Evolutionary conservation across 2,797 vertebrate genomes (phyloP), one percentile per base, ranked within the genome.

Genomic region (Paratrypauchen microcephalus): DNA sequence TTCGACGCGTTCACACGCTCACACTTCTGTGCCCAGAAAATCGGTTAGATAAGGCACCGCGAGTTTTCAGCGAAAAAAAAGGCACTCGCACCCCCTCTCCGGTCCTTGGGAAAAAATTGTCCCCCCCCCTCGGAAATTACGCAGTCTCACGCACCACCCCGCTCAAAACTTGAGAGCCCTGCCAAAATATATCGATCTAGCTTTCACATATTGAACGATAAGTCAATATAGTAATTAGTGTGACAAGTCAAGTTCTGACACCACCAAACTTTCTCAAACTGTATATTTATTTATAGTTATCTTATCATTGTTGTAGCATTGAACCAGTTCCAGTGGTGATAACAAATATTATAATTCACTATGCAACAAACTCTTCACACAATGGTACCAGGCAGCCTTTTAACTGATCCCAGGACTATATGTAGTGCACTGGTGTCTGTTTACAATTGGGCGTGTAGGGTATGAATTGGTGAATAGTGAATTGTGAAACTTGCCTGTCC

Each of bases 381-480:
- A 64, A 64, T 64, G 8, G 61, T 55, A 21, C 9, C 52, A 26
- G 41, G 41, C 26, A 30, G 63, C 47, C 18, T n/a, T 50, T 50
- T 28, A n/a, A 11, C 18, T 26, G 39, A 50, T 28, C 41, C 47
- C 63, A 65, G 24, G 23, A 63, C 39, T 13, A 13, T 11, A n/a
- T n/a, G 39, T 48, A 48, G 16, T 45, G 12, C 45, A 28, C 47
- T 26, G 63, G 63, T 65, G 63, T 65, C 47, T 65, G 45, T 18
- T 50, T 50, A n/a, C 45, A 48, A 63, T 8, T 15, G 62, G 41
- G 62, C 45, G 41, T 64, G 41, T 28, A 47, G 45, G 7, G 23
- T 45, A 7, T 64, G 62, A 48, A 64, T 48, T 64, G 62, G 23
- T 63, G 36, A 15, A 77, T 68, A 4, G 60, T 70, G 65, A 54